Percentiles rank a stretch among this genome's conserved stretches.
These are phyloP conservation scores for Pogoniulus pusillus DNA, from an alignment of 2,797 vertebrate genomes.

Conservation along the genomic window DNA sequence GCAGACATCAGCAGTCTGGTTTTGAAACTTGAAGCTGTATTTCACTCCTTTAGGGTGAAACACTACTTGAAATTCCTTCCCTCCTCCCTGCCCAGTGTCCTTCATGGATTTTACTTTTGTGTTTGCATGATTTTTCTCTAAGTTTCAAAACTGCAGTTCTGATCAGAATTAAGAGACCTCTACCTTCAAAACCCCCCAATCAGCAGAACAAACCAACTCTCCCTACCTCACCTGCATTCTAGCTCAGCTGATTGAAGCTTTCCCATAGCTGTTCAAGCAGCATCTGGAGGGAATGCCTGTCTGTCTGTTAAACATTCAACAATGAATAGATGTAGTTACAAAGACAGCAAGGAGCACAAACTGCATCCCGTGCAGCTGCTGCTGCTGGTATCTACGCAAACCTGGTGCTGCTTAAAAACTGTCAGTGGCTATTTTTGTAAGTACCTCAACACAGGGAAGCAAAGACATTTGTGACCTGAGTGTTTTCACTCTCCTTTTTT, in stretches of 20 bases:
- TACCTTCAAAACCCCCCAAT: too few relatives aligned
- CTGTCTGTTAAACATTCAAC: neutral
- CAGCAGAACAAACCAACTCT: accelerated
- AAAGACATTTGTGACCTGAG: neutral
- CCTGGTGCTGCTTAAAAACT: neutral
- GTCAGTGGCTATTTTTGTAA: neutral
- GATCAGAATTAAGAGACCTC: neutral
- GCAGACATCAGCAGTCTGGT: neutral
- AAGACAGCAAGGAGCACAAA: neutral
- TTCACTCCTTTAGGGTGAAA: neutral
- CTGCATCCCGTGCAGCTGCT: neutral
- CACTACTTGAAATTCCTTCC: neutral
- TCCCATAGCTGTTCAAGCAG: neutral
- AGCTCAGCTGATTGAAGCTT: neutral
- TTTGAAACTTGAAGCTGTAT: neutral
- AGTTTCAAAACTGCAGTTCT: neutral
- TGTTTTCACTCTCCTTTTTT: neutral
- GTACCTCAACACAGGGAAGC: neutral
- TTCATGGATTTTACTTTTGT: neutral
- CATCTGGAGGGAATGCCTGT: neutral
- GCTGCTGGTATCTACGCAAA: neutral
- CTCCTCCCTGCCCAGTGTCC: neutral
- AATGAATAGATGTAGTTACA: neutral
- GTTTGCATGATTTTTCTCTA: accelerated
- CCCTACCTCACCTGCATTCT: neutral